Evolutionary conservation across 1,140 invertebrate species (phyloP).

Genomic region (Ceratosolen fusciceps): DNA sequence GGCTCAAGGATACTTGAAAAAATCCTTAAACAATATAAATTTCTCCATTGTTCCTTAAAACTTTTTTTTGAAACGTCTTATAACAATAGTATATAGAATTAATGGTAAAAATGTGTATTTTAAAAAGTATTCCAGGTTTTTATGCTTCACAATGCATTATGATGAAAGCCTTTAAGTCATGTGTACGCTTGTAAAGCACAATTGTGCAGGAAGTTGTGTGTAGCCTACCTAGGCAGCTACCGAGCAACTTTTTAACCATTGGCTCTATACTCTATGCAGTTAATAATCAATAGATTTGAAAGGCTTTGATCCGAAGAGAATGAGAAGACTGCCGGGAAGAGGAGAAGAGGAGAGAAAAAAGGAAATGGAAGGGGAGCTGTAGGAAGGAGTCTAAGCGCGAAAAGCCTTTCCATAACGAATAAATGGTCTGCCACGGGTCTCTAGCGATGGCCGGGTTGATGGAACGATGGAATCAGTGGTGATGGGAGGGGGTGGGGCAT

Average conservation of each 20-base stretch:
- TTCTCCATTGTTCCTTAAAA: too few relatives aligned
- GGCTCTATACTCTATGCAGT: not conserved
- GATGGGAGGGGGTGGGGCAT: too few relatives aligned
- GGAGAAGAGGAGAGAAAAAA: not conserved
- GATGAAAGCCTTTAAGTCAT: too few relatives aligned
- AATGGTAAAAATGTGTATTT: too few relatives aligned
- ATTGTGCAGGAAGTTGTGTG: not conserved
- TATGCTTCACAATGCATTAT: too few relatives aligned
- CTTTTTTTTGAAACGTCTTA: too few relatives aligned
- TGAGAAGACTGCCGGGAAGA: not conserved
- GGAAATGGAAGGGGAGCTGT: not conserved
- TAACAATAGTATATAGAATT: too few relatives aligned
- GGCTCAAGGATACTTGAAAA: too few relatives aligned
- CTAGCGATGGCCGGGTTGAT: not conserved
- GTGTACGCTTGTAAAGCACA: too few relatives aligned
- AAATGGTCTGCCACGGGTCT: not conserved
- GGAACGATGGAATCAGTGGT: too few relatives aligned
- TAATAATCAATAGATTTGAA: not conserved
- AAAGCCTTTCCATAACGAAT: not conserved
- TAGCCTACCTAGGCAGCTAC: not conserved
- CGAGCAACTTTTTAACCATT: not conserved
- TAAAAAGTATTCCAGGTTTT: too few relatives aligned
- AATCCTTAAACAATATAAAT: too few relatives aligned
- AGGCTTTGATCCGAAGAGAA: not conserved
- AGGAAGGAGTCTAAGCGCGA: not conserved